phyloP scores from a whole-genome alignment of 2,888 invertebrate species.

The Lithosia quadra region DNA sequence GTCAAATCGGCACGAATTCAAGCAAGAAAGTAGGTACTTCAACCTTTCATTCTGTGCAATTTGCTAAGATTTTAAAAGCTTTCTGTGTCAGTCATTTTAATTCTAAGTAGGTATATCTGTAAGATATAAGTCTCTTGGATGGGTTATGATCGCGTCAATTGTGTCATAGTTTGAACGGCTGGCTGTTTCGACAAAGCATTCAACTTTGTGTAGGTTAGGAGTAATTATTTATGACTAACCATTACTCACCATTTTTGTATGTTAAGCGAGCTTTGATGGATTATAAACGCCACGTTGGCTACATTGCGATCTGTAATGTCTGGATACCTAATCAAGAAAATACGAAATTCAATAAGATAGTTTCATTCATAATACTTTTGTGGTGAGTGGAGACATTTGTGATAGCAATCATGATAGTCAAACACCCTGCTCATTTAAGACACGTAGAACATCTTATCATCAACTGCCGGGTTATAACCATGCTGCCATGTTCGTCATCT shows the following conservation, averaged over 20 bases:
- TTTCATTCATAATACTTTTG: not conserved
- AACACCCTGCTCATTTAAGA: too few relatives aligned
- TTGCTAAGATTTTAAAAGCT: not conserved
- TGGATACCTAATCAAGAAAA: not conserved
- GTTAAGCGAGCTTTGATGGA: conserved; percentile 4
- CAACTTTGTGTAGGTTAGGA: conserved; percentile 1
- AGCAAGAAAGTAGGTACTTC: not conserved
- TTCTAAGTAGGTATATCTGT: not conserved
- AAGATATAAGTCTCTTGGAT: conserved; percentile 2
- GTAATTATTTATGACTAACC: conserved; percentile 5
- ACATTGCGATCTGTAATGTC: conserved; percentile 15
- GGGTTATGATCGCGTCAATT: conserved; percentile 9
- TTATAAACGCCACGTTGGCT: conserved; percentile 1
- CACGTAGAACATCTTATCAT: too few relatives aligned
- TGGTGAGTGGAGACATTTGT: not conserved
- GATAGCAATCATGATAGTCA: conserved; percentile 19
- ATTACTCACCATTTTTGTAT: conserved; percentile 9
- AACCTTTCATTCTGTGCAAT: not conserved
- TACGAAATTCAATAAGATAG: not conserved
- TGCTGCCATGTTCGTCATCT: too few relatives aligned
- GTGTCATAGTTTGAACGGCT: conserved; percentile 12
- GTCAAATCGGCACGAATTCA: not conserved
- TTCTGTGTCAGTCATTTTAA: not conserved
- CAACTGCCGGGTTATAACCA: too few relatives aligned
- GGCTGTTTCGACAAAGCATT: not conserved